phyloP scores from a whole-genome alignment of 2,797 vertebrate species.

The Mustela erminea region DNA sequence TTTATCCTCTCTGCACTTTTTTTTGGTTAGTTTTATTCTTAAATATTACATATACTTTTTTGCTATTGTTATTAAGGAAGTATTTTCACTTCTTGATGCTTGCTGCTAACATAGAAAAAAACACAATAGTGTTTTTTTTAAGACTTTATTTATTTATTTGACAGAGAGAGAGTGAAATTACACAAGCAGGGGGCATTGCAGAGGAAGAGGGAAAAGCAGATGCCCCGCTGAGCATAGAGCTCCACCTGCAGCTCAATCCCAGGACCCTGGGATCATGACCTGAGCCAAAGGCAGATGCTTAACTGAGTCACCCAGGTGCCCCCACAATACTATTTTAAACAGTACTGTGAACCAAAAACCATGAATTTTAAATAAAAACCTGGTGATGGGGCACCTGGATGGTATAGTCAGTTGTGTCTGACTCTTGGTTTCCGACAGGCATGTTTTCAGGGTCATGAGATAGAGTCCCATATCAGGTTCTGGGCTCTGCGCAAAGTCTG shows the following conservation, averaged over 20 bases:
- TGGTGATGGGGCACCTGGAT: background rate
- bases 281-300: no score
- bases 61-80: background rate
- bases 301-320: no score
- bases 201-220: no score
- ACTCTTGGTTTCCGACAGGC: background rate
- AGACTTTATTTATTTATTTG: no score
- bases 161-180: no score
- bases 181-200: no score
- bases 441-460: background rate
- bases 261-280: no score
- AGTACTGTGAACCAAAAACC: background rate
- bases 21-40: background rate
- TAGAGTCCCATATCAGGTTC: background rate
- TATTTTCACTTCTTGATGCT: slow-evolving; percentile 7
- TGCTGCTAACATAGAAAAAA: slow-evolving; percentile 1
- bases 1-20: background rate
- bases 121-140: no score
- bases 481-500: background rate
- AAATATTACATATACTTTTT: background rate
- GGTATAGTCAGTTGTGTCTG: background rate
- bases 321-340: background rate
- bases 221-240: no score
- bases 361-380: background rate
- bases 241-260: no score